A percentile compares a stretch with the other conserved stretches of the same genome.
phyloP scores from a whole-genome alignment of 2,888 invertebrate species.

The Herminia tarsipennalis region DNA sequence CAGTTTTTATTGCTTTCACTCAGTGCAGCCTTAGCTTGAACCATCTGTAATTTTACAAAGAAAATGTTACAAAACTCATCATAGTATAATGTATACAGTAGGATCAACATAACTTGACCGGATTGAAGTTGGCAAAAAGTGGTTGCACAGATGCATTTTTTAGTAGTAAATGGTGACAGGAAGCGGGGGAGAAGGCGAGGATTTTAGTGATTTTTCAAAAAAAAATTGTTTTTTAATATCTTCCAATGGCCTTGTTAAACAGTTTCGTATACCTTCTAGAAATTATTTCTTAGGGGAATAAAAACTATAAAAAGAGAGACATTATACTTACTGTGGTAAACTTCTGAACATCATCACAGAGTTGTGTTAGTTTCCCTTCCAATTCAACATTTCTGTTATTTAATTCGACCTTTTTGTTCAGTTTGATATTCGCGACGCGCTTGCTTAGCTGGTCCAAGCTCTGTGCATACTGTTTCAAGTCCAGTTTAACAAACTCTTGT shows the following conservation, averaged over 20 bases:
- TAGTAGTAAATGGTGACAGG: too few species aligned
- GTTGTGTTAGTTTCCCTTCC: conserved; percentile 62
- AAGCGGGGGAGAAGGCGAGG: too few species aligned
- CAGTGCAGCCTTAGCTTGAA: conserved; percentile 64
- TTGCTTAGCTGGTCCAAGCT: conserved; percentile 71
- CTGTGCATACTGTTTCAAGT: conserved; percentile 64
- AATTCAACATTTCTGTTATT: conserved; percentile 59
- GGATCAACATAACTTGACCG: too few species aligned
- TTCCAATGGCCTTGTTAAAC: too few species aligned
- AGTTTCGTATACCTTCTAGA: too few species aligned
- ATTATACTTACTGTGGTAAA: conserved; percentile 64
- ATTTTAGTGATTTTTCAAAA: too few species aligned
- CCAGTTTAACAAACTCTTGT: conserved; percentile 50
- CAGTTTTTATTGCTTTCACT: conserved; percentile 60
- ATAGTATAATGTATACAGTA: too few species aligned
- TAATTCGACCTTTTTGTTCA: conserved; percentile 51
- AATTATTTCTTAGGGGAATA: too few species aligned
- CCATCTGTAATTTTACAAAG: conserved; percentile 58
- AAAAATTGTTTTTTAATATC: too few species aligned
- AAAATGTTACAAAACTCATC: background rate
- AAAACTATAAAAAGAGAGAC: background rate
- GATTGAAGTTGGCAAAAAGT: too few species aligned
- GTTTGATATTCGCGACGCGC: conserved; percentile 62
- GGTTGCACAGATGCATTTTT: too few species aligned
- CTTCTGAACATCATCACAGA: conserved; percentile 69